Evolutionary conservation across 2,113 vertebrate species (phyloP), one percentile per base, ranked within the genome.

Genomic region (Nannospalax galili): DNA sequence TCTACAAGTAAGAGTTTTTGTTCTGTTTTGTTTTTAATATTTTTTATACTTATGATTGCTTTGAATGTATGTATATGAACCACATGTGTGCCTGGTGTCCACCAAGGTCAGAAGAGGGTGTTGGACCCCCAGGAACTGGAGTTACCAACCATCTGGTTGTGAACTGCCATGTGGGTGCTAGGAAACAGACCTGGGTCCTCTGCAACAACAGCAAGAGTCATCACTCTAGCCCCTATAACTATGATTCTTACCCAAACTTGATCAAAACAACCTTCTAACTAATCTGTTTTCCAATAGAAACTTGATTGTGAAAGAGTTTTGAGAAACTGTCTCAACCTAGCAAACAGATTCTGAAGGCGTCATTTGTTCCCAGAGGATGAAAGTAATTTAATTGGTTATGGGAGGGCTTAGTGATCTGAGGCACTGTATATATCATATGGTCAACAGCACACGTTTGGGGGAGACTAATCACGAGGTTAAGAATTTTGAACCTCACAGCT

Each of bases 261-360:
- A n/a, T 7, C 40, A 72, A 78, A 95, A 72, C 17, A 90, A 90
- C 30, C 4, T 82, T 88, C 28, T 94, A 48, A 70, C 42, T 30
- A 79, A n/a, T n/a, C n/a, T n/a, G 35, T 65, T 45, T 37, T 37
- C 69, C 56, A 69, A 7, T 26, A n/a, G 15, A 80, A 37, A 42
- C 45, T 91, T 84, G 30, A 84, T 67, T 58, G 28, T 91, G 28
- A 95, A 80, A 90, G 32, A 91, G 10, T 90, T 64, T 60, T 28
- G 64, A 85, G 69, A 35, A 56, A 32, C 40, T 78, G 9, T 35
- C 72, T 80, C 75, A 93, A 1, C 35, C 8, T 70, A 30, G 2
- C 62, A 91, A 92, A 60, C 10, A 77, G 37, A 64, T 58, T 90
- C 37, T 32, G 52, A 65, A 69, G 64, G 9, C 48, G 48, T 4